Conservation (phyloP, 2,113 vertebrate species). For the Tragelaphus imberbis region DNA sequence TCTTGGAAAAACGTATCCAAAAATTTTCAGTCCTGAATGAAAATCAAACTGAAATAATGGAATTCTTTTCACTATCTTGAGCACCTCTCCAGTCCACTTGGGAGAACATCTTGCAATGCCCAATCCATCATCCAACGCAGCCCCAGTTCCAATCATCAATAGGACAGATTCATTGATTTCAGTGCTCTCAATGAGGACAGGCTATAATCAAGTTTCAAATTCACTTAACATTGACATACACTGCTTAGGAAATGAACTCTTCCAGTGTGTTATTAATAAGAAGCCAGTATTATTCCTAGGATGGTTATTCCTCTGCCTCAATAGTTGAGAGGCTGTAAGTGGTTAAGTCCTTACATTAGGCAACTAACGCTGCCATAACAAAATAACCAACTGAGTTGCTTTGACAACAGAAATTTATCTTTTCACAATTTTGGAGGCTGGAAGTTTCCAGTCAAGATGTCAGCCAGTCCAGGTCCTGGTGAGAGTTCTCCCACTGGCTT, state of each 20-base stretch:
- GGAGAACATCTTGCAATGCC: neutral
- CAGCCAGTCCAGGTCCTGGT: too few species aligned
- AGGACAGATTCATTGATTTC: neutral
- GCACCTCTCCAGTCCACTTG: neutral
- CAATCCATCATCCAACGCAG: neutral
- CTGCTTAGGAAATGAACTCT: neutral
- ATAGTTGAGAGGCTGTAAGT: neutral
- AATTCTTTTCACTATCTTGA: neutral
- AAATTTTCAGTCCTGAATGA: constrained; percentile 19
- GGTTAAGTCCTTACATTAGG: neutral
- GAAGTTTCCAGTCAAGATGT: neutral
- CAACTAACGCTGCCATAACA: too few species aligned
- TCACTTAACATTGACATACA: neutral
- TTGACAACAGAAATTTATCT: neutral
- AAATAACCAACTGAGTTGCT: neutral
- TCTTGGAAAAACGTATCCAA: constrained; percentile 2
- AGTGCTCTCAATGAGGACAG: neutral
- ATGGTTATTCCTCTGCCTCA: neutral
- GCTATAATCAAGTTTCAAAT: neutral
- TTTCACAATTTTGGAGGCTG: neutral
- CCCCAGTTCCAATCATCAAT: neutral
- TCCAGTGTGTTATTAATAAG: neutral
- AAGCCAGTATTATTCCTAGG: neutral
- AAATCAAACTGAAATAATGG: neutral
- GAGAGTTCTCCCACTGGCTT: neutral